Base-by-base conservation (phyloP, 2,888 invertebrate species). In the Gasteruption jaculator region DNA sequence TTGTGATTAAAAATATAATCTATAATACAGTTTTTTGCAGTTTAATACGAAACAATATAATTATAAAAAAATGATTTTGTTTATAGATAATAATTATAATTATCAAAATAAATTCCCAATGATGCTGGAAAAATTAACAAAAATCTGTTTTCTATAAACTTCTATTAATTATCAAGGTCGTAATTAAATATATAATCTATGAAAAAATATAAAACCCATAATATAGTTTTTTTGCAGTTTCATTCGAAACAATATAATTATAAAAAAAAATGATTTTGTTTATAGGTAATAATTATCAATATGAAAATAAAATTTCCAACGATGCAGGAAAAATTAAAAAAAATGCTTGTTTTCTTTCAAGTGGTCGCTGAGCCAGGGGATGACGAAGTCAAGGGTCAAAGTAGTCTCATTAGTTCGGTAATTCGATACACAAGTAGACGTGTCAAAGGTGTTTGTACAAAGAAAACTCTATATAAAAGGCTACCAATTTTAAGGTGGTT, bases 401-500 rank as follows among this genome's bases (percentile, higher is more conserved):
- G 62, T 38, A 58, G 54, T 46, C 45, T 67, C 4, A 47, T 72
- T 30, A 60, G 65, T 7, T 63, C 63, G 26, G 60, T 68, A 4
- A 60, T 65, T 11, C 58, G 58, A 10, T 76, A 76, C 72, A 53
- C 75, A 5, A 68, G 65, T 38, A 65, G 71, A 40, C 75, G 75
- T 56, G 63, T 72, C 3, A 70, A 63, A 38, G 72, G 72, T 22
- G 67, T 72, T 5, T 80, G 81, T 58, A 85, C 82, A 45, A 80
- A 79, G 58, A 86, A 83, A 72, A 82, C 78, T 48, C 73, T 90
- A 16, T 77, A 82, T 69, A 85, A 83, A 68, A 76, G 86, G 44
- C 57, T 91, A 36, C 90, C 92, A 5, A 76, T 91, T 38, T 65
- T 85, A 4, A 71, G 68, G 39, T 92, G 92, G 92, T 68, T 89